Evolutionary conservation across 2,797 vertebrate species (phyloP).

Genomic region (Sternarchorhynchus goeldii): DNA sequence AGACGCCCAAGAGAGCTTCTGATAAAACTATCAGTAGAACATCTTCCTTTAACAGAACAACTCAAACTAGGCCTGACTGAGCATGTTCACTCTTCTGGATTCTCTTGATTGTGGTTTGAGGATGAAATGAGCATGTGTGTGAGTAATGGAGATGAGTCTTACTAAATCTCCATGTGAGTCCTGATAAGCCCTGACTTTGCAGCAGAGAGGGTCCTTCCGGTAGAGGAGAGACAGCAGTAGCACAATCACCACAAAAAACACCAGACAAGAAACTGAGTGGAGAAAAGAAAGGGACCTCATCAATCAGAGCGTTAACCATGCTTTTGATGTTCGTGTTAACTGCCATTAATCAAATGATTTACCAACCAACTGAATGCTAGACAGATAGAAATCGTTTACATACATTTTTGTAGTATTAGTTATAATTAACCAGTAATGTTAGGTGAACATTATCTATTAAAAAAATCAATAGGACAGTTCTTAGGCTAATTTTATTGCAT

Average conservation of each 20-base stretch:
- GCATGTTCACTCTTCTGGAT: not conserved
- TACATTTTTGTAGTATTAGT: not conserved
- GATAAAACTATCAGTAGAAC: conserved; percentile 5
- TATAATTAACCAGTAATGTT: too few relatives aligned
- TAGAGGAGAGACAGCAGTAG: conserved; percentile 80
- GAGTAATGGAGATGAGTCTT: conserved; percentile 49
- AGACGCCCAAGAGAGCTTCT: conserved; percentile 5
- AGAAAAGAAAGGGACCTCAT: conserved; percentile 10
- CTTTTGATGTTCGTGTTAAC: not conserved
- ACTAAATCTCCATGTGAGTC: conserved; percentile 75
- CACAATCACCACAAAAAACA: conserved; percentile 78
- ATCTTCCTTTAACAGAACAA: conserved; percentile 1
- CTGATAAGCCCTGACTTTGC: conserved; percentile 79
- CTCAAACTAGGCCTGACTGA: conserved; percentile 12
- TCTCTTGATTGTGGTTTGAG: not conserved
- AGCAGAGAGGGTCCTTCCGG: conserved; percentile 78
- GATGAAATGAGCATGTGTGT: not conserved
- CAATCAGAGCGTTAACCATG: not conserved
- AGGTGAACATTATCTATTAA: not conserved
- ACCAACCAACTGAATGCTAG: not conserved
- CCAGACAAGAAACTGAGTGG: conserved; percentile 74
- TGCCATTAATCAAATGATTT: not conserved
- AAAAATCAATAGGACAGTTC: not conserved
- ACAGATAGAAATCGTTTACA: not conserved
- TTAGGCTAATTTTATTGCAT: not conserved